Evolutionary conservation across 2,888 invertebrate species (phyloP), one percentile per base, ranked within the genome.

Genomic region (Hydrotaea diabolus): DNA sequence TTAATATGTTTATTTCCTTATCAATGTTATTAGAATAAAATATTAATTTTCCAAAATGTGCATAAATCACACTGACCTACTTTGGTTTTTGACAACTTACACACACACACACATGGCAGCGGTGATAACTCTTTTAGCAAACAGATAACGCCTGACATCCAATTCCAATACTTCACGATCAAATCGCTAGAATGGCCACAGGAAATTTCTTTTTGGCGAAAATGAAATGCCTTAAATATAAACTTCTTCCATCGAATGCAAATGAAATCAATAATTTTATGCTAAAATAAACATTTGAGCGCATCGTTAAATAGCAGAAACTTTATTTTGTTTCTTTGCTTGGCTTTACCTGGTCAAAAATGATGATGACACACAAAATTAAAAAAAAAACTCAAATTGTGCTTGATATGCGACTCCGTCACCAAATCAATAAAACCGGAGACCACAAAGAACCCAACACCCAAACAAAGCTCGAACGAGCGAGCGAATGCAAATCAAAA

Each of bases 331-430:
- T 31, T 31, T 31, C 31, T 31, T n/a, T 3, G 36, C 5, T 8
- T 36, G 36, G 39, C 39, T 39, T 13, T 39, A 7, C 49, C n/a
- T 2, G 49, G 15, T 59, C 59, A 3, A 26, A 26, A 26, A 2
- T 4, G 26, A 0, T 15, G 59, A 59, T 57, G 57, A 57, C 57
- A 59, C 26, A 26, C 3, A 59, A 3, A 59, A 59, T 26, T 15
- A 55, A 55, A 55, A 59, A 59, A 55, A 55, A 55, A 59, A 59
- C 26, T 26, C 2, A 59, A 59, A 59, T n/a, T n/a, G n/a, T n/a
- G 7, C 15, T 59, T 23, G 26, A 23, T 59, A 15, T 31, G 13
- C 59, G 15, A 9, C 59, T 49, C 49, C 13, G 26, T 13, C 21
- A 26, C 59, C 4, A 59, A 59, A 49, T 1, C 49, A 15, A 49